phyloP scores from a whole-genome alignment of 2,113 vertebrate species.

The Stercorarius parasiticus region DNA sequence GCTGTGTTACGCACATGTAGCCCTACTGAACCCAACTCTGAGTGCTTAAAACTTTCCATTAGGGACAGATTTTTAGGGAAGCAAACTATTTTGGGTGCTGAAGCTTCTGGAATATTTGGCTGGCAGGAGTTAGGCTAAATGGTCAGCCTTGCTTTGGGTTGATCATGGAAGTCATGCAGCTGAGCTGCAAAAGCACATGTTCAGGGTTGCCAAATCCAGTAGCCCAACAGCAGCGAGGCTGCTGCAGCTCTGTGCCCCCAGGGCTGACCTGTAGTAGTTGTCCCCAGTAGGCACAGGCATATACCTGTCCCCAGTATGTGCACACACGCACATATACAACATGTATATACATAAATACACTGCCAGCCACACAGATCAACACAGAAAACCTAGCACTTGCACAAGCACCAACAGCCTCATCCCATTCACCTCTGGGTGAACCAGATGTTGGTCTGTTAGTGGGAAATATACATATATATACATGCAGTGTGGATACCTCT shows the following conservation, averaged over 20 bases:
- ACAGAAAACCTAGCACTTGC: background rate
- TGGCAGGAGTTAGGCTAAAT: background rate
- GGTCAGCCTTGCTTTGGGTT: background rate
- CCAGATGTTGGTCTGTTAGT: background rate
- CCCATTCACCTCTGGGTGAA: background rate
- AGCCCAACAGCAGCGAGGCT: background rate
- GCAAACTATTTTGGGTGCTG: background rate
- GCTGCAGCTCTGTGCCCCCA: background rate
- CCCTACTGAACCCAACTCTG: background rate
- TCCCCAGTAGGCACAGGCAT: background rate
- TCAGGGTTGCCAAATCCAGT: background rate
- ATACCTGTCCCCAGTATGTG: rapidly evolving
- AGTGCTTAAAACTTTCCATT: background rate
- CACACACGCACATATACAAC: too few species aligned
- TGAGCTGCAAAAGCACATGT: background rate
- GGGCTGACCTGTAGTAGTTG: background rate
- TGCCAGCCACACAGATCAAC: background rate
- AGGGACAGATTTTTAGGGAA: background rate
- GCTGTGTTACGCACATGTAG: background rate
- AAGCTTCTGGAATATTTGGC: background rate
- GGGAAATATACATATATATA: background rate
- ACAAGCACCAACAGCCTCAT: background rate
- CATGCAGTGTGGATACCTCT: background rate
- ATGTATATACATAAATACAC: too few species aligned
- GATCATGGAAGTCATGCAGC: background rate